These are phyloP conservation scores for Steinernema hermaphroditum DNA, from an alignment of 2,888 invertebrate species.

Conservation along the genomic window DNA sequence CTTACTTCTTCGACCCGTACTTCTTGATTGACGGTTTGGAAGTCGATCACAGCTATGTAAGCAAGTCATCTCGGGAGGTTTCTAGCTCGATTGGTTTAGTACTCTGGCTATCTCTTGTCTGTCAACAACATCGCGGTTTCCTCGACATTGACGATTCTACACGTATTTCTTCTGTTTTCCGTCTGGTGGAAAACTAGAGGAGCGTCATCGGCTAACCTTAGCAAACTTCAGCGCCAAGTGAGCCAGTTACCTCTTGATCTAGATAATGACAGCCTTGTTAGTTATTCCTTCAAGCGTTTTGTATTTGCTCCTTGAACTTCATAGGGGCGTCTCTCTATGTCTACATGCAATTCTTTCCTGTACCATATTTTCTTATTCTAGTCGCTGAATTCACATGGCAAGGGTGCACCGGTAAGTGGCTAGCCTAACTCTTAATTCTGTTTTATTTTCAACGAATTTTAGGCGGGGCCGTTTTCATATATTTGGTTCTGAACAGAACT, in stretches of 20 bases:
- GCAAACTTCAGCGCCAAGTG: constrained; percentile 18
- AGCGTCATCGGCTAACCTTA: background rate
- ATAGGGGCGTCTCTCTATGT: background rate
- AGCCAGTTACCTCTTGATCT: background rate
- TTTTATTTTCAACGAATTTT: no score
- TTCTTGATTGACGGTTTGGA: background rate
- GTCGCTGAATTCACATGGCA: constrained; percentile 28
- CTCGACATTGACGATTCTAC: background rate
- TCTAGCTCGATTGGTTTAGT: background rate
- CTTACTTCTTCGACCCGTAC: constrained; percentile 33
- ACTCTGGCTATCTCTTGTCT: background rate
- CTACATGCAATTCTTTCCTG: constrained; percentile 16
- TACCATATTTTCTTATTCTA: constrained; percentile 17
- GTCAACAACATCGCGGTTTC: constrained; percentile 23
- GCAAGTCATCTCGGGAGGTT: background rate
- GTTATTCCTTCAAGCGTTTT: constrained; percentile 21
- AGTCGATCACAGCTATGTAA: background rate
- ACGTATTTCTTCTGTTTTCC: background rate
- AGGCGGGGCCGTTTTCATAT: constrained; percentile 31
- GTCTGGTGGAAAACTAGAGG: constrained; percentile 18
- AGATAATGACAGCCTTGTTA: background rate
- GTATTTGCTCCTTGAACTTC: constrained; percentile 28
- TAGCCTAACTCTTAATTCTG: no score
- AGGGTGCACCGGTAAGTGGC: constrained; percentile 16
- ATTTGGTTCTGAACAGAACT: constrained; percentile 24